Base-by-base conservation (phyloP, 37 sponge, comb jelly and placozoan species). In the Geodia barretti region DNA sequence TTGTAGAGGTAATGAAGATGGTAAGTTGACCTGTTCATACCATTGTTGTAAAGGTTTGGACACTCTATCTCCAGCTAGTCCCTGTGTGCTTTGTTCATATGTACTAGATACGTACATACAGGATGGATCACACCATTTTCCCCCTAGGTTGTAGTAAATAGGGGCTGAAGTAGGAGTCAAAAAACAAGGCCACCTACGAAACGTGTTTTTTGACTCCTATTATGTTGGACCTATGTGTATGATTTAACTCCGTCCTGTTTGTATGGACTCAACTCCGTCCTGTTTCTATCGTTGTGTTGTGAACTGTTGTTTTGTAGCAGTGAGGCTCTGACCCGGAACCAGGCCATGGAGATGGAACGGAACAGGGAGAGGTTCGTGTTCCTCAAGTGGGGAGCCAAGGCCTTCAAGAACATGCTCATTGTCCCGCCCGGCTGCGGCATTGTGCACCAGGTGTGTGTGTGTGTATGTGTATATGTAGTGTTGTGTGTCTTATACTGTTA, bases 361-460 rank as follows among this genome's bases (percentile, higher is more conserved):
- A 96, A 96, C 82, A 94, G 88, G 62, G 97, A 96, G 58, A n/a
- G 94, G 23, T 96, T 96, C 73, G 86, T 75, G 61, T 96, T 96
- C 60, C 78, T 96, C 43, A 92, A 92, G 84, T 96, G 97, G 97
- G 97, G 94, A 8, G 95, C 94, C 43, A 82, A 86, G 63, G 95
- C 95, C 14, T 91, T 96, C 68, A 54, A 77, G 37, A 96, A 96
- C 83, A 83, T 96, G 85, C 77, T 89, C 26, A 96, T 96, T 41
- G 89, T 96, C 11, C 97, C 97, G 21, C 97, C 97, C 19, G 97
- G 97, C 29, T 91, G 90, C 19, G 97, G 97, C 21, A 93, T 96
- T 38, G 96, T 95, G 1, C 96, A 95, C 37, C 96, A 95, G 93
- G 94, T 93, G 36, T 69, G 70, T 69, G 34, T 69, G 70, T 69